phyloP scores from a whole-genome alignment of 2,888 invertebrate genomes.

The Cheilosia variabilis region DNA sequence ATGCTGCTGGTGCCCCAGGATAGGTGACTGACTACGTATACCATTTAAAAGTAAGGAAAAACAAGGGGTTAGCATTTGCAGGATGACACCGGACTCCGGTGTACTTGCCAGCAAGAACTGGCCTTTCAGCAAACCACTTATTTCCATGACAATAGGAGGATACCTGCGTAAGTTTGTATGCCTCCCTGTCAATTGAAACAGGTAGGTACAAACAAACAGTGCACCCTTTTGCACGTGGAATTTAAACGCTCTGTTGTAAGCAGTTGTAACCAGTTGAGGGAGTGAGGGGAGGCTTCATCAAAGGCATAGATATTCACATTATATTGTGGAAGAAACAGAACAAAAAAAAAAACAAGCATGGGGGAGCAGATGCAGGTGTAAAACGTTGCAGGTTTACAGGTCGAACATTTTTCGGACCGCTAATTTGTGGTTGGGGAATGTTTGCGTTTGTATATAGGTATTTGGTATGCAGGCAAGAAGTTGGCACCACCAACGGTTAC shows the following conservation, averaged over 20 bases:
- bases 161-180: constrained; percentile 20
- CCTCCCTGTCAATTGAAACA: constrained; percentile 24
- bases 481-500: constrained; percentile 53
- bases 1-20: constrained; percentile 53
- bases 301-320: neutral
- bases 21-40: constrained; percentile 22
- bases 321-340: neutral
- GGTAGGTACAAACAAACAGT: constrained; percentile 14
- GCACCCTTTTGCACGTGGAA: constrained; percentile 36
- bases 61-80: constrained; percentile 25
- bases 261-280: constrained; percentile 55
- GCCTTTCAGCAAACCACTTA: constrained; percentile 46
- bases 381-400: constrained; percentile 53
- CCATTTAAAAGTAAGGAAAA: constrained; percentile 16
- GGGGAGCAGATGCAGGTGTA: constrained; percentile 61
- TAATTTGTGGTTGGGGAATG: constrained; percentile 42
- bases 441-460: neutral
- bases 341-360: constrained; percentile 11
- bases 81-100: constrained; percentile 54
- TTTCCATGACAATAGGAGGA: constrained; percentile 39
- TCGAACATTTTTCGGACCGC: constrained; percentile 32
- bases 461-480: constrained; percentile 30
- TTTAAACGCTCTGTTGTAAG: constrained; percentile 37
- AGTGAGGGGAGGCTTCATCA: neutral
- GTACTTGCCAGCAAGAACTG: constrained; percentile 18